Conservation (phyloP, 2,113 vertebrate genomes). For the Campylomormyrus numenius region DNA sequence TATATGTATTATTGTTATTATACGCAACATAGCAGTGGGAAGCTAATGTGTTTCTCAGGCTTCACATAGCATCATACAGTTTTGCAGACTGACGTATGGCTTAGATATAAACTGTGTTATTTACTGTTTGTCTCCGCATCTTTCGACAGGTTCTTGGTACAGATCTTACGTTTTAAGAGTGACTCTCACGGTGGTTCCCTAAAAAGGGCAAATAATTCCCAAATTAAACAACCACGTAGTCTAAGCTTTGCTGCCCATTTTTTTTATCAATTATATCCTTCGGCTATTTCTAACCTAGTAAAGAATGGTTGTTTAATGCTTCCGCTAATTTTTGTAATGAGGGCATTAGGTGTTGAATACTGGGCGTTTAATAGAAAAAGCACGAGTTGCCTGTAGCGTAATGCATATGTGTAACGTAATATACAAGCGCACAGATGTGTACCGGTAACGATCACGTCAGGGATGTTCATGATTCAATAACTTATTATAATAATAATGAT, state of each 20-base stretch:
- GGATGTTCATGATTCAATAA: background rate
- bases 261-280: background rate
- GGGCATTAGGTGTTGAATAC: constrained; percentile 2
- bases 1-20: background rate
- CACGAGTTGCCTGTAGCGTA: background rate
- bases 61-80: background rate
- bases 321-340: background rate
- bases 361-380: background rate
- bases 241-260: background rate
- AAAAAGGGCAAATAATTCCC: background rate
- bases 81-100: background rate
- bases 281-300: background rate
- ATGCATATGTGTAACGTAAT: background rate
- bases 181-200: background rate
- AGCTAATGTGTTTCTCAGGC: background rate
- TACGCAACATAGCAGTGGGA: background rate
- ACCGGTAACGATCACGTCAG: background rate
- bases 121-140: background rate
- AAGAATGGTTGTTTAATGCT: background rate
- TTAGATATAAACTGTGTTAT: background rate
- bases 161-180: background rate
- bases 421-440: background rate
- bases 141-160: background rate
- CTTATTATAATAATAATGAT: background rate
- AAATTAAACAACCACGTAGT: background rate